Conservation (phyloP, 2,888 invertebrate species). For the Onchidella celtica region DNA sequence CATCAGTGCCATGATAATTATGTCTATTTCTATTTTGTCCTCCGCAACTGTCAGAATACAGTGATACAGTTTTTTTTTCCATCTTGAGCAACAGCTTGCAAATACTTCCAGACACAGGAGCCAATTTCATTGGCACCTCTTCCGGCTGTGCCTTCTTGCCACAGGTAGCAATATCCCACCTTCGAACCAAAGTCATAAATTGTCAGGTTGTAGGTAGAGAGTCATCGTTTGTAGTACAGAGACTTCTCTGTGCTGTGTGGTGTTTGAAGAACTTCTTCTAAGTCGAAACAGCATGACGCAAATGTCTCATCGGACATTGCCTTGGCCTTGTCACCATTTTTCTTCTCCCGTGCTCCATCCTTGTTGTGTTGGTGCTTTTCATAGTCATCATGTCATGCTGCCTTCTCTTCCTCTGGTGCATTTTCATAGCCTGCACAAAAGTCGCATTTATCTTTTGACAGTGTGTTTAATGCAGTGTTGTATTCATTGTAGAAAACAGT, state of each 20-base stretch:
- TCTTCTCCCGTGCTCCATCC: not conserved
- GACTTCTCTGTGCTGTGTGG: not conserved
- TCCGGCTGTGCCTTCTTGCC: not conserved
- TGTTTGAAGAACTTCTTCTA: not conserved
- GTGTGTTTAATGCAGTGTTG: not conserved
- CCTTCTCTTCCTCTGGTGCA: not conserved
- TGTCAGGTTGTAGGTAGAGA: not conserved
- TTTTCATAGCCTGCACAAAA: not conserved
- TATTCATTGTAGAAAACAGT: not conserved
- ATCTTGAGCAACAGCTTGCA: not conserved
- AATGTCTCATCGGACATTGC: not conserved
- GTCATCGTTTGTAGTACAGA: not conserved
- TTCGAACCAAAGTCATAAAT: not conserved
- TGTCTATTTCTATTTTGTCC: not conserved
- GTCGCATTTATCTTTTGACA: not conserved
- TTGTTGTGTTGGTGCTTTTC: not conserved
- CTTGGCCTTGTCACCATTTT: too few relatives aligned
- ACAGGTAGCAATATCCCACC: not conserved
- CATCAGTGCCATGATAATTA: not conserved
- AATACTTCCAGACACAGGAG: not conserved
- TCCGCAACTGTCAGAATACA: not conserved
- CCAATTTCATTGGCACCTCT: not conserved
- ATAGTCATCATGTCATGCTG: not conserved
- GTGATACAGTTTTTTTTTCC: not conserved
- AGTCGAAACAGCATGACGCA: not conserved